Conservation (phyloP, 2,888 invertebrate species). For the Cephus runcator region DNA sequence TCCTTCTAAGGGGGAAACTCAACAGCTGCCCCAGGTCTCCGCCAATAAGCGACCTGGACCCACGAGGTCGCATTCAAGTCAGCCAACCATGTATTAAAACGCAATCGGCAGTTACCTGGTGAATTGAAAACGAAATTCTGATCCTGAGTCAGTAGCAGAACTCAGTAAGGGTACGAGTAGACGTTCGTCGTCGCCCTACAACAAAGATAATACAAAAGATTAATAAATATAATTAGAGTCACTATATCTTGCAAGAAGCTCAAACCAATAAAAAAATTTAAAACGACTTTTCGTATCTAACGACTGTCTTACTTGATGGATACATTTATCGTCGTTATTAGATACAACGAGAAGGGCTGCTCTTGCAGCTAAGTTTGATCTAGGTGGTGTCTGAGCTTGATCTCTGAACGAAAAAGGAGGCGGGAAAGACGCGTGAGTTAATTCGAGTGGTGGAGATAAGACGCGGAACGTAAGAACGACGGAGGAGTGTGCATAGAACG, state of each 20-base stretch:
- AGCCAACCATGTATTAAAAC: neutral
- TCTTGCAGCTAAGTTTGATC: neutral
- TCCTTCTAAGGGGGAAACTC: neutral
- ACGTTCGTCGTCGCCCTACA: neutral
- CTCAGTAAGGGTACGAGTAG: neutral
- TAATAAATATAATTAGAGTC: neutral
- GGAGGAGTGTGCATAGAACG: constrained; percentile 18
- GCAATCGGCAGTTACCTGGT: neutral
- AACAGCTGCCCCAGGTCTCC: neutral
- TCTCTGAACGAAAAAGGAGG: constrained; percentile 8
- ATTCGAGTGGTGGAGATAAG: constrained; percentile 32
- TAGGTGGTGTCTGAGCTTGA: neutral
- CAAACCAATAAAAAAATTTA: neutral
- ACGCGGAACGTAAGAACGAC: constrained; percentile 26
- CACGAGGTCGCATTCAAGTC: neutral
- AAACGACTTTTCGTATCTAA: neutral
- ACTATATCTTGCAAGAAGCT: neutral
- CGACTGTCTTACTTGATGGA: neutral
- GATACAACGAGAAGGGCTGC: neutral
- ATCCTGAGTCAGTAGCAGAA: neutral
- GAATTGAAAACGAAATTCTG: neutral
- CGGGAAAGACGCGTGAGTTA: constrained; percentile 36
- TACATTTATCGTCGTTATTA: neutral
- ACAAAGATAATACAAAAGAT: neutral
- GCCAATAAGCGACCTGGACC: neutral